These are phyloP conservation scores for Brachionus manjavacas DNA, from an alignment of 1,140 invertebrate genomes.

Conservation along the genomic window DNA sequence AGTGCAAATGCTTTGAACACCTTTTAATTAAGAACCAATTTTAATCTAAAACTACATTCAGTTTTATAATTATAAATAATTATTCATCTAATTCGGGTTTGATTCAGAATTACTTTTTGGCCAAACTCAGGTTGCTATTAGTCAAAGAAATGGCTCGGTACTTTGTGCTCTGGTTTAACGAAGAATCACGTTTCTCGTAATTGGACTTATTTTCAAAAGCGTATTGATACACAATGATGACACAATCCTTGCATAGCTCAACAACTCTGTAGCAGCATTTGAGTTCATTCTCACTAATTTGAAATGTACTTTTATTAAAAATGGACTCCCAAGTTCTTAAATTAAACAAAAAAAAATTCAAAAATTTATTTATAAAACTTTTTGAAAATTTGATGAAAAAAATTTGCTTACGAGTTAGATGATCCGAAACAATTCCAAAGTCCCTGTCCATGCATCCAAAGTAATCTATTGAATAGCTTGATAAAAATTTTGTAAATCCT, in stretches of 20 bases:
- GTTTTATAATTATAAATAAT: background rate
- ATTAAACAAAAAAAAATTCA: constrained; percentile 1
- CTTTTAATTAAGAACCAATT: background rate
- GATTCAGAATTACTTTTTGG: background rate
- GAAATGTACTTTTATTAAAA: constrained; percentile 54
- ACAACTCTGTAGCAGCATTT: constrained; percentile 55
- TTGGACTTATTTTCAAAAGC: constrained; percentile 48
- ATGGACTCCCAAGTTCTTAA: constrained; percentile 56
- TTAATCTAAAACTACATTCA: background rate
- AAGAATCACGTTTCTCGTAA: background rate
- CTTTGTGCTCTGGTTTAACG: background rate
- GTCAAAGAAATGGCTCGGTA: background rate
- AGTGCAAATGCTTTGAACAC: background rate
- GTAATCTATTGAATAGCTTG: constrained; percentile 53
- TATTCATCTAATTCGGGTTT: background rate
- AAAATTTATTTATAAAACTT: background rate
- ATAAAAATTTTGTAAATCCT: constrained; percentile 53
- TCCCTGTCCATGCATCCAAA: constrained; percentile 57
- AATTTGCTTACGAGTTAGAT: constrained; percentile 14
- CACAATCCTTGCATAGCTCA: constrained; percentile 55
- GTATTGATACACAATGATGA: constrained; percentile 58
- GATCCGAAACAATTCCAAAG: constrained; percentile 55
- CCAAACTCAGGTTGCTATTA: background rate
- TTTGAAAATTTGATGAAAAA: background rate
- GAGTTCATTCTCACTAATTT: constrained; percentile 50